Conservation (phyloP, 2,888 invertebrate species). For the Perizoma affinitatum region DNA sequence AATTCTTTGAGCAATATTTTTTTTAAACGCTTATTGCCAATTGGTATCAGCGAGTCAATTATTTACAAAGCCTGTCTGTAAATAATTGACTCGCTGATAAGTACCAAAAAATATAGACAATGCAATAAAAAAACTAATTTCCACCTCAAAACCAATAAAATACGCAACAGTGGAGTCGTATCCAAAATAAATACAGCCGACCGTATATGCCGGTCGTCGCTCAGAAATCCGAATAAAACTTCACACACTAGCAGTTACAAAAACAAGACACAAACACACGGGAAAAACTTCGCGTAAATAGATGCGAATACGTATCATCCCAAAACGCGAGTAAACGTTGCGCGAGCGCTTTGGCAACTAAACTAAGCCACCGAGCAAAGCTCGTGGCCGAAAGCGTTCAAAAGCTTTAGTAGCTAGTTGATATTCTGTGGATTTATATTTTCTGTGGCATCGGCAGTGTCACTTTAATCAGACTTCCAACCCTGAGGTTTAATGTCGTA, state of each 20-base stretch:
- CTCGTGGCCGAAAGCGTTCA: slow-evolving; percentile 63
- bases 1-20: no score
- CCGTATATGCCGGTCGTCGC: slow-evolving; percentile 14
- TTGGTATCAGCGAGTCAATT: no score
- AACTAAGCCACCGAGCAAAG: slow-evolving; percentile 46
- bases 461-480: slow-evolving; percentile 2
- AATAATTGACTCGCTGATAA: no score
- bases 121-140: no score
- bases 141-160: background rate
- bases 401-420: slow-evolving; percentile 56
- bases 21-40: no score
- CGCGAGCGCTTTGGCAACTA: slow-evolving; percentile 77
- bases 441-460: slow-evolving; percentile 25
- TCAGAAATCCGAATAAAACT: slow-evolving; percentile 42
- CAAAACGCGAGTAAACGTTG: slow-evolving; percentile 62
- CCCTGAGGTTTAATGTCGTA: background rate
- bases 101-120: no score
- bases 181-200: slow-evolving; percentile 4
- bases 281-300: slow-evolving; percentile 31
- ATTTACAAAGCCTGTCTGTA: no score
- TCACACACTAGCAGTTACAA: slow-evolving; percentile 19
- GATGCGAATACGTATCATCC: slow-evolving; percentile 40
- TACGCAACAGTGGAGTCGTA: slow-evolving; percentile 8
- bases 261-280: slow-evolving; percentile 28
- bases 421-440: slow-evolving; percentile 24